Base-by-base conservation (phyloP, 2,888 invertebrate species). In the Ellobium chinense region DNA sequence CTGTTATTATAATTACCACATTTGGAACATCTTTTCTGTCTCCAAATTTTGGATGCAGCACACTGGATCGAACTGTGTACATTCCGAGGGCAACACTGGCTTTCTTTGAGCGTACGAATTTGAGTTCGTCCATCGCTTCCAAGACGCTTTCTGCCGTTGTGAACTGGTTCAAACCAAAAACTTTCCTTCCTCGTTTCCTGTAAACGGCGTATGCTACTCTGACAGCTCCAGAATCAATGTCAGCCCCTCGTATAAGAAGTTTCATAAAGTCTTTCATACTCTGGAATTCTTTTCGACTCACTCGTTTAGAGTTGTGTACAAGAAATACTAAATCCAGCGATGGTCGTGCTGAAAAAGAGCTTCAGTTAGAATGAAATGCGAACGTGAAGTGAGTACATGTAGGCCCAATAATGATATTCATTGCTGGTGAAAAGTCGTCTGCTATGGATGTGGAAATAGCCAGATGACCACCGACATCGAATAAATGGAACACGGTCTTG, bases 141-240 rank as follows among this genome's bases (percentile, higher is more conserved):
- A 86, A 39, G 5, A 90, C 74, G 12, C 81, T 85, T 12, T 82
- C 77, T 73, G 85, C 87, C 7, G 83, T 84, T n/a, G 62, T 66
- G 83, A 87, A 87, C 29, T 85, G 80, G 68, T 88, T 86, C 69
- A 89, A 85, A 70, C 87, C 85, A 83, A 89, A 90, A 24, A 88
- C n/a, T 0, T 83, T 36, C 9, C 68, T 56, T 3, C 80, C 70
- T 31, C 76, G 54, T 31, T 78, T 81, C n/a, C 54, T 29, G 54
- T 78, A 78, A 12, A 14, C 21, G 4, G 92, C 90, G 2, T 92
- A 69, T 27, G 89, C 89, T 82, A 88, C 89, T 78, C 90, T 83
- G 5, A 88, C 85, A 36, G 84, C 81, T 0, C 86, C 86, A 2
- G 70, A 77, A 37, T 85, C 83, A 9, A 86, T 81, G 66, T 88